Evolutionary conservation across 1,140 invertebrate genomes (phyloP).

Genomic region (Tribolium castaneum): DNA sequence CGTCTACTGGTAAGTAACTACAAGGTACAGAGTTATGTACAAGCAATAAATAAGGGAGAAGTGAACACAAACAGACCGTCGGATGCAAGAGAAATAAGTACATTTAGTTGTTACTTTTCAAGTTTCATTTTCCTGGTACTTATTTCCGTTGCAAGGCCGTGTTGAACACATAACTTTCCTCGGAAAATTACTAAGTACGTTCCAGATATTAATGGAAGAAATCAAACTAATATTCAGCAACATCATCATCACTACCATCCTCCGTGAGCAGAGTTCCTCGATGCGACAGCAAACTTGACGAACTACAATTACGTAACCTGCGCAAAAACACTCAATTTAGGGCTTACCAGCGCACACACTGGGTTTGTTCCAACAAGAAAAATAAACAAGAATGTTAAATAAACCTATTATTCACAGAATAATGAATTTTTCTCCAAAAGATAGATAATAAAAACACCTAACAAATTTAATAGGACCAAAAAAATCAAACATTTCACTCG

Average conservation of each 20-base stretch:
- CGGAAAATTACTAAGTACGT: not conserved
- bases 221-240: conserved; percentile 41
- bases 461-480: too few relatives aligned
- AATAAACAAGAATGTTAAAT: too few relatives aligned
- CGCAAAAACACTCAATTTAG: conserved; percentile 32
- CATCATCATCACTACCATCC: conserved; percentile 59
- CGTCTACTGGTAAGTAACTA: conserved; percentile 7
- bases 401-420: too few relatives aligned
- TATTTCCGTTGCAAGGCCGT: not conserved
- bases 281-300: conserved; percentile 58
- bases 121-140: too few relatives aligned
- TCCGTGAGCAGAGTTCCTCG: conserved; percentile 53
- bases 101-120: too few relatives aligned
- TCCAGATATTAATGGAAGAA: conserved; percentile 3
- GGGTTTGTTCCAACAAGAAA: too few relatives aligned
- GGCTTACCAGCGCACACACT: too few relatives aligned
- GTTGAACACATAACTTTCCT: not conserved
- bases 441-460: too few relatives aligned
- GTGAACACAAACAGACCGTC: conserved; percentile 1
- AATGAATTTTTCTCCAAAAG: too few relatives aligned
- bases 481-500: too few relatives aligned
- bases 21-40: conserved; percentile 19
- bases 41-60: not conserved
- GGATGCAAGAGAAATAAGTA: too few relatives aligned
- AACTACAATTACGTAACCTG: conserved; percentile 62